Percentiles rank a stretch among this genome's conserved stretches.
Evolutionary conservation across 2,888 invertebrate genomes (phyloP).

Genomic region (Drosophila glabriapex): DNA sequence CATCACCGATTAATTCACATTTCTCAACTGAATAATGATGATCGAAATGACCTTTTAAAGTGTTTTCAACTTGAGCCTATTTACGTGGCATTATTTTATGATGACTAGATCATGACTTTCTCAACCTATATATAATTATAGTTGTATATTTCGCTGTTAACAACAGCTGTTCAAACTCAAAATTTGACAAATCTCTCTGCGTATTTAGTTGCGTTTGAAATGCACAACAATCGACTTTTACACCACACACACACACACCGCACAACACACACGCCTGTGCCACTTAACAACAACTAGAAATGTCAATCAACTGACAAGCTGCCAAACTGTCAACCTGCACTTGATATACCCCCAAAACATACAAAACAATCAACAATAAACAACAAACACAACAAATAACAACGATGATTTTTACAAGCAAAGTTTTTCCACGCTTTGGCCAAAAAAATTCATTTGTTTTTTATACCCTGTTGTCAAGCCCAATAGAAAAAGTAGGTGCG

Average conservation of each 20-base stretch:
- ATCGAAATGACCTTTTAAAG: conserved; percentile 58
- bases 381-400: conserved; percentile 31
- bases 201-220: conserved; percentile 3
- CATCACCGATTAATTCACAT: conserved; percentile 31
- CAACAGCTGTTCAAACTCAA: conserved; percentile 26
- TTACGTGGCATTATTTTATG: not conserved
- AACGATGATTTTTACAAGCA: conserved; percentile 22
- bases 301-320: conserved; percentile 77
- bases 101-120: conserved; percentile 1
- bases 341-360: conserved; percentile 58
- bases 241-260: conserved; percentile 13
- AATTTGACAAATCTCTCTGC: conserved; percentile 57
- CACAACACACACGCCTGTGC: conserved; percentile 52
- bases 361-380: conserved; percentile 16
- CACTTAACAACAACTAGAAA: conserved; percentile 80
- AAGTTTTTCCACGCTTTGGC: conserved; percentile 55
- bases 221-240: conserved; percentile 17
- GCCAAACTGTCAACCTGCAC: conserved; percentile 73
- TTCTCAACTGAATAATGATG: conserved; percentile 21
- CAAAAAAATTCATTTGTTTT: conserved; percentile 24
- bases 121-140: not conserved
- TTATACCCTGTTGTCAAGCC: conserved; percentile 6
- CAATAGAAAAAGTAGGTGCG: too few relatives aligned
- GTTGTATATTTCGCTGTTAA: not conserved
- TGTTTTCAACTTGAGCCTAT: conserved; percentile 52